Percentiles rank a stretch among this genome's conserved stretches.
phyloP scores from a whole-genome alignment of 2,888 invertebrate species.

The Protodeltote pygarga region DNA sequence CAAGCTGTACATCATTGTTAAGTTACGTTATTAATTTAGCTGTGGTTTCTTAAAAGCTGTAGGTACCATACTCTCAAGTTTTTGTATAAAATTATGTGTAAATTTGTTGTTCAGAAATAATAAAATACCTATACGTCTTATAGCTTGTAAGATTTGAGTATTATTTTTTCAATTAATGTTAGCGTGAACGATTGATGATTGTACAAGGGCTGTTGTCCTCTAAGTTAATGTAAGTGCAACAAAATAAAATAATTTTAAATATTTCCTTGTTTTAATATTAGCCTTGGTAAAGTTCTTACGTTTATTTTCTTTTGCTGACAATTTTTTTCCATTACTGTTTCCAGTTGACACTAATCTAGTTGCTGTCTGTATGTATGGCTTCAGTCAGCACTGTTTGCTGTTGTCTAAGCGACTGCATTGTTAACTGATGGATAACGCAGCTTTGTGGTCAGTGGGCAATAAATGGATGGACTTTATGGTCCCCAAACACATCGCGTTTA shows the following conservation, averaged over 20 bases:
- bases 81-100: constrained; percentile 27
- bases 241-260: constrained; percentile 30
- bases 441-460: no score
- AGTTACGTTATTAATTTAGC: constrained; percentile 1
- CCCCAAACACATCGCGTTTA: no score
- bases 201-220: constrained; percentile 12
- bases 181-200: constrained; percentile 17
- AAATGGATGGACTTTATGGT: no score
- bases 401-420: no score
- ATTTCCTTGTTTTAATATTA: not conserved
- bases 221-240: constrained; percentile 22
- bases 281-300: not conserved
- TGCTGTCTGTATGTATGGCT: no score
- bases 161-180: constrained; percentile 40
- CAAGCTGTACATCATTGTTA: no score
- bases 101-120: constrained; percentile 15
- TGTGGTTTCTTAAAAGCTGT: constrained; percentile 8
- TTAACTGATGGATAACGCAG: no score
- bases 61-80: constrained; percentile 1
- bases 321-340: not conserved
- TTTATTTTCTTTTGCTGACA: not conserved
- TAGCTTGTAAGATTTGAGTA: no score
- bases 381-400: no score
- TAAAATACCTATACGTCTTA: no score
- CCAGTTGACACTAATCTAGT: no score